Evolutionary conservation across 2,888 invertebrate genomes (phyloP).

Genomic region (Hydrotaea cyrtoneurina): DNA sequence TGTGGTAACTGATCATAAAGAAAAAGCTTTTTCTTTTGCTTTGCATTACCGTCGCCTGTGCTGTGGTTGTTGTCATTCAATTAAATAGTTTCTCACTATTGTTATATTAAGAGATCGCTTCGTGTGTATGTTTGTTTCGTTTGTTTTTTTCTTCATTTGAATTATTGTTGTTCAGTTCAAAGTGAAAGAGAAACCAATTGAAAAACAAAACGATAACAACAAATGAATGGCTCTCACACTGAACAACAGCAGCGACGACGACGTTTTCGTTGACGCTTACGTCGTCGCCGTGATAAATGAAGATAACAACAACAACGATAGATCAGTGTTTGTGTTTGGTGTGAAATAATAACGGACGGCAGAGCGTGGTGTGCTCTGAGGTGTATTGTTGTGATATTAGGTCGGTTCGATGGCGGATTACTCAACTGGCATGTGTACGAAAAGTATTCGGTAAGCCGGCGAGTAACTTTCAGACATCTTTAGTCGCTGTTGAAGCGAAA

Average conservation of each 20-base stretch:
- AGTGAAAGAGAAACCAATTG: conserved; percentile 18
- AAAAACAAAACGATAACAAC: background rate
- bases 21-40: conserved; percentile 51
- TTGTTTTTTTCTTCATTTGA: background rate
- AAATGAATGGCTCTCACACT: background rate
- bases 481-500: too few species aligned
- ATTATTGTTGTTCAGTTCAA: conserved; percentile 9
- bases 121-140: background rate
- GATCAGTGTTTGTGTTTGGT: background rate
- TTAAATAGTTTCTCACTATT: conserved; percentile 9
- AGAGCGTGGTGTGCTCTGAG: background rate
- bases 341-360: background rate
- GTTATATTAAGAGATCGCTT: conserved; percentile 9
- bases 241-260: background rate
- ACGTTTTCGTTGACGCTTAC: background rate
- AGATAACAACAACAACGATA: background rate
- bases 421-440: too few species aligned
- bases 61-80: conserved; percentile 24
- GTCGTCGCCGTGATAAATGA: background rate
- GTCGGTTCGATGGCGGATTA: too few species aligned
- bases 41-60: background rate
- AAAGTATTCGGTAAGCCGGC: too few species aligned
- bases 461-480: too few species aligned
- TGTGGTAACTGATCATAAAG: conserved; percentile 40
- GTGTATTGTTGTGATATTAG: background rate